Evolutionary conservation across 2,797 vertebrate genomes (phyloP).

Genomic region (Periparus ater): DNA sequence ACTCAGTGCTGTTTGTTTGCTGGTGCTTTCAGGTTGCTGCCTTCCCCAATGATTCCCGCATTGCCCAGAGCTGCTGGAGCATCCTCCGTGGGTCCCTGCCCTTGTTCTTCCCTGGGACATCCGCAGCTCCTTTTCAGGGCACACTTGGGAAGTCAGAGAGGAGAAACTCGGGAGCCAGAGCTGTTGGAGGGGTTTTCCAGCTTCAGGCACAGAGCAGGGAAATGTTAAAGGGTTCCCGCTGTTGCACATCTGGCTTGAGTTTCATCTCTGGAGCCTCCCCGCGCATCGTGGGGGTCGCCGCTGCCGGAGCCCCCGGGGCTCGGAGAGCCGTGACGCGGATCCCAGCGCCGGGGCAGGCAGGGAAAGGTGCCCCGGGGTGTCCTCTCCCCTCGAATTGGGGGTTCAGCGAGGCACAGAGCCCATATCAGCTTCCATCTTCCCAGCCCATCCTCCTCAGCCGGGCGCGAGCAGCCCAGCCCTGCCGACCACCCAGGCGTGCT

Average conservation of each 20-base stretch:
- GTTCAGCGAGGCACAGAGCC: rapidly evolving
- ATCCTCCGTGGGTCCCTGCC: background rate
- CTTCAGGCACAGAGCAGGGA: background rate
- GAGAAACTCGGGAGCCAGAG: background rate
- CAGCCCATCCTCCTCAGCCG: background rate
- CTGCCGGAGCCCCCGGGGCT: background rate
- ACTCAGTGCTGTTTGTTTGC: background rate
- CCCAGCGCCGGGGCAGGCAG: background rate
- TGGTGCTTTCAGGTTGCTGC: background rate
- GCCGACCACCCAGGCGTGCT: background rate
- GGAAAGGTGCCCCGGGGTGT: rapidly evolving
- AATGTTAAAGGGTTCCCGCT: background rate
- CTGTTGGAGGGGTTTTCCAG: background rate
- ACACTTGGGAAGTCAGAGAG: background rate
- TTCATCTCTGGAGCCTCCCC: background rate
- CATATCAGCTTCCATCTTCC: background rate
- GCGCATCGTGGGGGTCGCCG: rapidly evolving
- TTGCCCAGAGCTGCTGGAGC: background rate
- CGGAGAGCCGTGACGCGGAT: rapidly evolving
- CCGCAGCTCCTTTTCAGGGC: background rate
- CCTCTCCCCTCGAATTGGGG: rapidly evolving
- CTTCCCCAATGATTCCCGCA: rapidly evolving
- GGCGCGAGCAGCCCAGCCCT: rapidly evolving
- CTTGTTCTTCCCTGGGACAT: background rate
- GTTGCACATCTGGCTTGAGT: slow-evolving; percentile 31